Base-by-base conservation (phyloP, 2,888 invertebrate species). In the Dicyrtomina minuta region DNA sequence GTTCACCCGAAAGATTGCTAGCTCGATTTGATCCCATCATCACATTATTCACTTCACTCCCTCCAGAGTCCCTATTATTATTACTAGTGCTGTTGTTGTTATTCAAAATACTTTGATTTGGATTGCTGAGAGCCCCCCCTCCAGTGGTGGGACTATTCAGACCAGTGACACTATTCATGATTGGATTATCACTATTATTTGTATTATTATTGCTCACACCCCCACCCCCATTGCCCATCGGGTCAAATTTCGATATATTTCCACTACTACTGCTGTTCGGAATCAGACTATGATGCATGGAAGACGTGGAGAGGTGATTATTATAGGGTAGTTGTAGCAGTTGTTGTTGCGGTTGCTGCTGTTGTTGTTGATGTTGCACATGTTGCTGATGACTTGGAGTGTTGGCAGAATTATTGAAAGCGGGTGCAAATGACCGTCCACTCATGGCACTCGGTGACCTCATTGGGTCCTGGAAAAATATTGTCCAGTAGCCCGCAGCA, bases 401-500 rank as follows among this genome's bases (percentile, higher is more conserved):
- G 13, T 24, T 22, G 10, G 66, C 8, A 39, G 44, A 20, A 55
- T 56, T 66, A 43, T 13, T 49, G 27, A 61, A 61, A 6, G 43
- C 61, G 51, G 78, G 71, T 51, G 78, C 78, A 70, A 77, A 76
- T 3, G 87, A 87, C 77, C 85, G 81, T 79, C 85, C 84, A 78
- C 85, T 85, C 85, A 88, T 87, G 74, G 88, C 86, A 80, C 89
- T 88, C n/a, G 88, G 87, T 39, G 77, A 77, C 72, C 78, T 70
- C 77, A 78, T 77, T 61, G 75, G 78, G 62, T 78, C 78, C 64
- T 77, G 77, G 60, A 78, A 78, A 69, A 75, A 97, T 70, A 97
- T 96, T 3, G 94, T 96, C 97, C 97, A 98, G 78, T 90, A 88
- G 33, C 97, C 97, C 74, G 90, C 88, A 78, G 95, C 93, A 66